Percentiles rank a stretch among this genome's conserved stretches.
Conservation (phyloP, 2,797 vertebrate genomes). For the Menidia menidia region DNA sequence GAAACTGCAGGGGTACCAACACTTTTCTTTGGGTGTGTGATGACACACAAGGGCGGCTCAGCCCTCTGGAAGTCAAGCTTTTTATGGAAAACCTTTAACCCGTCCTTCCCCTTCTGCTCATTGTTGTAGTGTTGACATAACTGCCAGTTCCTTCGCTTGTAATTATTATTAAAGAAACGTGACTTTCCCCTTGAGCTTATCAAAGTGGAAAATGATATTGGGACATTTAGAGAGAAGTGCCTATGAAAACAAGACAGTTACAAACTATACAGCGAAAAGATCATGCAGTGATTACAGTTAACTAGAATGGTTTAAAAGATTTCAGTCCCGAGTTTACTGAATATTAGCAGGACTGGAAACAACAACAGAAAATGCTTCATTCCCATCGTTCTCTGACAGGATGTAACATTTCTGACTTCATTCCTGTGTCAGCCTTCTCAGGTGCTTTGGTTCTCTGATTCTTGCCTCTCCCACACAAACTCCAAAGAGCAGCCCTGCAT, state of each 20-base stretch:
- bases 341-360: too few relatives aligned
- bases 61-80: slow-evolving; percentile 14
- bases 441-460: not conserved
- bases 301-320: not conserved
- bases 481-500: slow-evolving; percentile 69
- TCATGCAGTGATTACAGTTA: not conserved
- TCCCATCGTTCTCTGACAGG: not conserved
- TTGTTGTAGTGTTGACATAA: slow-evolving; percentile 16
- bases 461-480: slow-evolving; percentile 69
- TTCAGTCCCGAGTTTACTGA: too few relatives aligned
- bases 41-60: slow-evolving; percentile 13
- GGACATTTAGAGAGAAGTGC: not conserved
- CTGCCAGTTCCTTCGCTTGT: slow-evolving; percentile 6
- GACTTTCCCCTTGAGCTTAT: slow-evolving; percentile 5
- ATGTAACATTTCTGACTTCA: not conserved
- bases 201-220: not conserved
- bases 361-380: not conserved
- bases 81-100: slow-evolving; percentile 31
- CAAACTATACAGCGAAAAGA: not conserved
- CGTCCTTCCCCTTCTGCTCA: slow-evolving; percentile 1
- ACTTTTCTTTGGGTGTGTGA: slow-evolving; percentile 34
- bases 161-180: slow-evolving; percentile 2
- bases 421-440: not conserved
- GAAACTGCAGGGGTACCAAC: slow-evolving; percentile 15
- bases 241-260: not conserved